Evolutionary conservation across 2,888 invertebrate genomes (phyloP).

Genomic region (Tolmerus cingulatus): DNA sequence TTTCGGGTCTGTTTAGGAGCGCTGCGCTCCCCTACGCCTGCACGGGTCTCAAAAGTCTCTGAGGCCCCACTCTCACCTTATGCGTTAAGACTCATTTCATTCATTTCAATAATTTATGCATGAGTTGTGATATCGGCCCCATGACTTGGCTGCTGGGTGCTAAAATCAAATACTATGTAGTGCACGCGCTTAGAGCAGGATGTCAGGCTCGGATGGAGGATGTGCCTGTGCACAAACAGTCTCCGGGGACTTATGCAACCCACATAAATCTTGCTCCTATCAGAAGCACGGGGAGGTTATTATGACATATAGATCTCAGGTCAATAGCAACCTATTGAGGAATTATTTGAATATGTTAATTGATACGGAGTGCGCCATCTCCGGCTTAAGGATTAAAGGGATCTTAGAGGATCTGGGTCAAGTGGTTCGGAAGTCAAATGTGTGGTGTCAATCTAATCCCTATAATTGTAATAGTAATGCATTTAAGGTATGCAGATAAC

Average conservation of each 20-base stretch:
- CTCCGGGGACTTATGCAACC: neutral
- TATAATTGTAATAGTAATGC: neutral
- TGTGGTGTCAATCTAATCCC: neutral
- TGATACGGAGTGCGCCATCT: neutral
- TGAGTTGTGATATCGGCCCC: conserved; percentile 14
- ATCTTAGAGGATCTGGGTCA: neutral
- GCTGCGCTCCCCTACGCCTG: neutral
- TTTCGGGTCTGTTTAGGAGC: neutral
- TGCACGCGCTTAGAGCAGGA: neutral
- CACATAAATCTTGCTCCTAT: neutral
- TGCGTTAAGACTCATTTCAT: conserved; percentile 13
- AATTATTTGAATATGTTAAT: neutral
- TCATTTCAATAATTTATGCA: conserved; percentile 32
- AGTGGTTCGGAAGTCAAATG: neutral
- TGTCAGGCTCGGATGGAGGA: neutral
- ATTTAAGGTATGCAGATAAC: neutral
- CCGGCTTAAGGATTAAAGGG: neutral
- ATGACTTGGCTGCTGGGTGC: neutral
- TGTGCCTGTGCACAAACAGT: neutral
- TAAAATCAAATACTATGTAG: conserved; percentile 1
- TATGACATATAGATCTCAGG: neutral
- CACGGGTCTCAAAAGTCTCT: neutral
- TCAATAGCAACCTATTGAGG: neutral
- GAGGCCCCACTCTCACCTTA: neutral
- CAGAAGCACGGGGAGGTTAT: neutral